A percentile compares a stretch with the other conserved stretches of the same genome.
These are phyloP conservation scores for Lumbricus terrestris DNA, from an alignment of 2,888 invertebrate genomes.

Conservation along the genomic window DNA sequence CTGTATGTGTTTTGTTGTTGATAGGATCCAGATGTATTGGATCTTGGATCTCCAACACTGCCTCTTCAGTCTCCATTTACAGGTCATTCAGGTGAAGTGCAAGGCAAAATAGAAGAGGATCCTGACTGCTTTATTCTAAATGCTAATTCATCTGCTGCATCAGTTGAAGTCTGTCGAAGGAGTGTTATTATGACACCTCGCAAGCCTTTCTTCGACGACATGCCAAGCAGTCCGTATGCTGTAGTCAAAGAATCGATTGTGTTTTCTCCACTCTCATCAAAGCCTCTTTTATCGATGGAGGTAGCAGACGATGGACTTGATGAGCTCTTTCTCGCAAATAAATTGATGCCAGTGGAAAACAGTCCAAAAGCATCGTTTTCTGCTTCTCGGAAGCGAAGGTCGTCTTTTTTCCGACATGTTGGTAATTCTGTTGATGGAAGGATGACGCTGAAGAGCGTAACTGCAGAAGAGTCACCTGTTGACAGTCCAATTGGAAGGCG, in stretches of 20 bases:
- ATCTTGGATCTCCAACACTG: neutral
- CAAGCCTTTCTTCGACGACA: neutral
- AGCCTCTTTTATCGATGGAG: neutral
- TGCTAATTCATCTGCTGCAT: neutral
- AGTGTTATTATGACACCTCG: neutral
- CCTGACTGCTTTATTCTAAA: neutral
- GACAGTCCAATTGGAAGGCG: neutral
- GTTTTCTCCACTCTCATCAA: neutral
- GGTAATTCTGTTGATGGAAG: neutral
- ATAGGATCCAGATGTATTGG: neutral
- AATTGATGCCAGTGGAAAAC: neutral
- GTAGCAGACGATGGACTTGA: neutral
- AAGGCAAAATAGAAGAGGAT: neutral
- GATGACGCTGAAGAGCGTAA: neutral
- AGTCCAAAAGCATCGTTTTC: neutral
- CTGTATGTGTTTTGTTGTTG: neutral
- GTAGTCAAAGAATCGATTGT: neutral
- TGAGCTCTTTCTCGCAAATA: conserved; percentile 3
- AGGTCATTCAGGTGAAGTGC: neutral
- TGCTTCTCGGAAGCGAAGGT: neutral
- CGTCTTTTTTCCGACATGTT: neutral
- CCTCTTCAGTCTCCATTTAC: neutral
- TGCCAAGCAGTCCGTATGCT: neutral
- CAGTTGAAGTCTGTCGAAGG: neutral
- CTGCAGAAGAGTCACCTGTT: neutral